Percentiles rank a stretch among this genome's conserved stretches.
These are phyloP conservation scores for Leiothrix lutea DNA, from an alignment of 2,113 vertebrate species.

Conservation along the genomic window DNA sequence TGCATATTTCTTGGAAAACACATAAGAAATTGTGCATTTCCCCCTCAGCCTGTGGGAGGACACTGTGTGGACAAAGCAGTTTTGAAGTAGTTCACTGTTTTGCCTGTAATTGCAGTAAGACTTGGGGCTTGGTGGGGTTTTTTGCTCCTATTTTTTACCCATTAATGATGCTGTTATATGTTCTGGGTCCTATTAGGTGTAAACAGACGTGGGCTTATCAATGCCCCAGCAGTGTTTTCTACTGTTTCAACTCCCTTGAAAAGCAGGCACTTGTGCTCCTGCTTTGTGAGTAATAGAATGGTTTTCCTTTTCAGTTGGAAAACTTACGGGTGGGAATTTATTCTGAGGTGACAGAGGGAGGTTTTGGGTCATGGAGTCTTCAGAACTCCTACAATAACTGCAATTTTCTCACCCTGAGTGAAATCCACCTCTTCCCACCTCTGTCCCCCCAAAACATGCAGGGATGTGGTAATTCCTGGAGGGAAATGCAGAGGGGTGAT, in stretches of 20 bases:
- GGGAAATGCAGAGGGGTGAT: background rate
- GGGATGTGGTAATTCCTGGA: background rate
- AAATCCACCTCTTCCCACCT: background rate
- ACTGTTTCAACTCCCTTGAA: background rate
- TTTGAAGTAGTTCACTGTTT: background rate
- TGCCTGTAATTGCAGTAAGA: background rate
- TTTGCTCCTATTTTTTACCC: background rate
- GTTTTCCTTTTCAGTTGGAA: background rate
- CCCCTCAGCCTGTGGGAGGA: background rate
- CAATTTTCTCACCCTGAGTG: background rate
- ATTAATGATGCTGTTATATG: background rate
- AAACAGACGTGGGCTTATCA: background rate
- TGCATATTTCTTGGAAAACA: background rate
- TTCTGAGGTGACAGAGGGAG: background rate
- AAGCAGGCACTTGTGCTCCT: background rate
- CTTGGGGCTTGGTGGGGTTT: background rate
- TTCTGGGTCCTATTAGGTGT: background rate
- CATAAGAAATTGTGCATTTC: background rate
- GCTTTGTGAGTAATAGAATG: background rate
- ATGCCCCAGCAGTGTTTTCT: background rate
- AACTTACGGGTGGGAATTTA: background rate
- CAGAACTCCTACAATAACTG: background rate
- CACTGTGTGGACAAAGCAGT: background rate
- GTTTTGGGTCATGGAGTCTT: background rate
- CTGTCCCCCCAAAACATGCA: accelerated